A percentile compares a stretch with the other conserved stretches of the same genome.
phyloP scores from a whole-genome alignment of 2,113 vertebrate genomes.

The Lasiurus borealis region DNA sequence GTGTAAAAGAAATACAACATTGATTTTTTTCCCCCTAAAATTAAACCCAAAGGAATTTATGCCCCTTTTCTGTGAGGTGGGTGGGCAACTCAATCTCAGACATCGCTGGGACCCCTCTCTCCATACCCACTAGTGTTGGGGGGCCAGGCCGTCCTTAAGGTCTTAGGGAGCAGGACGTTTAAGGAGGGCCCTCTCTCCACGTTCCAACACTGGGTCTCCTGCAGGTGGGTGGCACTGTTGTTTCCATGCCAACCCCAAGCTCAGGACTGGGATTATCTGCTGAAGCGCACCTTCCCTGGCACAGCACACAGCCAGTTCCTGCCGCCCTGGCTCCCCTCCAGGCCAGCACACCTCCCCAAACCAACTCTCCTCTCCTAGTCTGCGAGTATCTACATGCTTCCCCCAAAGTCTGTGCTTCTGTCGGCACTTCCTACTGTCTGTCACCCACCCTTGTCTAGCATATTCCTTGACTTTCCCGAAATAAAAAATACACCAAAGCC shows the following conservation, averaged over 20 bases:
- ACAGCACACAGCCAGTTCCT: not conserved
- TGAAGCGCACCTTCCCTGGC: not conserved
- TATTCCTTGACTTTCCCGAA: not conserved
- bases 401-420: not conserved
- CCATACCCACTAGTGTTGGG: accelerated
- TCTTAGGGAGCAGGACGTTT: not conserved
- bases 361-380: not conserved
- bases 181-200: no score
- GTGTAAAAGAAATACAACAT: not conserved
- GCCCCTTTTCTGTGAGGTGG: not conserved
- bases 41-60: not conserved
- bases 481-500: not conserved
- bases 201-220: not conserved
- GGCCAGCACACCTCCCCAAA: not conserved
- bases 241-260: not conserved
- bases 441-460: not conserved
- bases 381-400: not conserved
- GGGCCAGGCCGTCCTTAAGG: no score
- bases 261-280: not conserved
- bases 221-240: no score
- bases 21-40: not conserved
- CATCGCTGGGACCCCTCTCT: not conserved
- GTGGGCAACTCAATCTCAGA: not conserved
- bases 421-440: not conserved
- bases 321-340: not conserved